These are phyloP conservation scores for Brachionus rotundiformis DNA, from an alignment of 1,140 invertebrate species.

Conservation along the genomic window DNA sequence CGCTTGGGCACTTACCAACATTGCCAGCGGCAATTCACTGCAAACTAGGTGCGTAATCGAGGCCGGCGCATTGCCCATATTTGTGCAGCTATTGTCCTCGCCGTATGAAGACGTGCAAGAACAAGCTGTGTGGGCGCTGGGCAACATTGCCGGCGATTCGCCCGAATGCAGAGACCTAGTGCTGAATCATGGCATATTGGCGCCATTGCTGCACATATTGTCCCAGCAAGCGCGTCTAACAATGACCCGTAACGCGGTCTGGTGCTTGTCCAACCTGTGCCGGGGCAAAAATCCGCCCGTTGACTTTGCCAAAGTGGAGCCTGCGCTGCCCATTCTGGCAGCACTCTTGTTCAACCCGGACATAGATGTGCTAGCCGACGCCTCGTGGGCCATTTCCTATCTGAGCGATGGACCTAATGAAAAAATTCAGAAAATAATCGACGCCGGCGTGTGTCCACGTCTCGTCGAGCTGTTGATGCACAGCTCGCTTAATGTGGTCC, in stretches of 20 bases:
- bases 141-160: conserved; percentile 94
- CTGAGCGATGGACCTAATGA: conserved; percentile 94
- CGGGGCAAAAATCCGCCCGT: conserved; percentile 94
- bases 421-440: conserved; percentile 95
- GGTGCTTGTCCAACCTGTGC: conserved; percentile 93
- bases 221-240: conserved; percentile 79
- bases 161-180: conserved; percentile 87
- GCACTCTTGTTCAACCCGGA: conserved; percentile 84
- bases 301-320: conserved; percentile 79
- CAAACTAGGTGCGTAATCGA: conserved; percentile 91
- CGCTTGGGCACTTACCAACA: conserved; percentile 95
- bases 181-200: conserved; percentile 78
- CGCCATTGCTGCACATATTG: conserved; percentile 81
- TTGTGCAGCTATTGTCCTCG: conserved; percentile 78
- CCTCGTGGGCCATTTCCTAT: conserved; percentile 92
- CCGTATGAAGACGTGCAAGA: conserved; percentile 91
- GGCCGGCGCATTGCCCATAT: conserved; percentile 86
- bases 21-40: conserved; percentile 89
- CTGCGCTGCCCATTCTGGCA: conserved; percentile 81
- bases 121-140: conserved; percentile 87
- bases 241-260: conserved; percentile 94
- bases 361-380: conserved; percentile 85
- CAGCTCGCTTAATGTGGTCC: conserved; percentile 84
- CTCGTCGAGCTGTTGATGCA: conserved; percentile 92
- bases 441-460: conserved; percentile 88